These are phyloP conservation scores for Papilio glaucus DNA, from an alignment of 1,140 invertebrate genomes.

Conservation along the genomic window DNA sequence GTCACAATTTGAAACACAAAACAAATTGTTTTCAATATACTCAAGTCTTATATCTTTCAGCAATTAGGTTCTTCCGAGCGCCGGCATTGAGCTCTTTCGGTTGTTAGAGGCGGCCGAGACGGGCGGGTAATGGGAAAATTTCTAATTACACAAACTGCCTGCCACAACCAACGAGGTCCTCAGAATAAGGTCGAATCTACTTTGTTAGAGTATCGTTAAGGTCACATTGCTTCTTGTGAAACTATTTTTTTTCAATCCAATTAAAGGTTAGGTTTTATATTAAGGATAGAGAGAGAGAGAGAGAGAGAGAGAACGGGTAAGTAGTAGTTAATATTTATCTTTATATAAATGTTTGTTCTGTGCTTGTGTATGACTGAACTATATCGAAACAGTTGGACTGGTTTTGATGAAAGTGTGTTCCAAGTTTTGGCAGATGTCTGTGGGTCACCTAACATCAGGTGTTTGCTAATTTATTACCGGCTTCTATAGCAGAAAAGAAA, in stretches of 20 bases:
- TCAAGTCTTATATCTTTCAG: not conserved
- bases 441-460: too few relatives aligned
- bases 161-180: not conserved
- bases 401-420: too few relatives aligned
- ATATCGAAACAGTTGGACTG: too few relatives aligned
- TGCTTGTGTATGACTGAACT: too few relatives aligned
- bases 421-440: too few relatives aligned
- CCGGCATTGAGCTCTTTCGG: not conserved
- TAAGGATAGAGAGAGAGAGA: too few relatives aligned
- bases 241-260: not conserved
- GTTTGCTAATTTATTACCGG: too few relatives aligned
- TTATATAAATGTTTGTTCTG: too few relatives aligned
- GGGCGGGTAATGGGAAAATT: not conserved
- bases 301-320: too few relatives aligned
- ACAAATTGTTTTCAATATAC: not conserved
- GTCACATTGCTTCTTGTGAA: not conserved
- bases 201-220: not conserved
- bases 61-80: not conserved
- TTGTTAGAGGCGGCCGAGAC: not conserved
- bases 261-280: too few relatives aligned
- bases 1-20: not conserved
- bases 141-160: conserved; percentile 8
- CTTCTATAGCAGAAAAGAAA: too few relatives aligned
- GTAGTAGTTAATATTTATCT: too few relatives aligned
- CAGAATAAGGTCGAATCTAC: not conserved